Evolutionary conservation across 2,113 vertebrate genomes (phyloP).

Genomic region (Emydura subglobosa): DNA sequence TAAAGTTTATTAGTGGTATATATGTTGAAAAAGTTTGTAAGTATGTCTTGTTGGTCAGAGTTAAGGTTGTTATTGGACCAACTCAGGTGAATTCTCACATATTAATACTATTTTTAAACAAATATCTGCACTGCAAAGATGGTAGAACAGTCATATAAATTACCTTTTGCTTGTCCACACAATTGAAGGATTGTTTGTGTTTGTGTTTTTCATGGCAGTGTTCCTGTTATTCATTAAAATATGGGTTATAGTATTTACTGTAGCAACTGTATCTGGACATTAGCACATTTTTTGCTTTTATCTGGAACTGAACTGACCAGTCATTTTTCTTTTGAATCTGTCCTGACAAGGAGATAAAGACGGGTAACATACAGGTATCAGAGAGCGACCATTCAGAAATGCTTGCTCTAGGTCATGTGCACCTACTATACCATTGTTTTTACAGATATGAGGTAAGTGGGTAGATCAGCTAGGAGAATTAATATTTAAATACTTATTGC

Average conservation of each 20-base stretch:
- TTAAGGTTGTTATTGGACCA: slow-evolving; percentile 15
- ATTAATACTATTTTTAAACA: not conserved
- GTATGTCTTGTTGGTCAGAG: not conserved
- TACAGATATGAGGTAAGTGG: not conserved
- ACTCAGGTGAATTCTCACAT: not conserved
- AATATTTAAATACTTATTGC: not conserved
- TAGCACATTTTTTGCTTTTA: not conserved
- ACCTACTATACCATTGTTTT: not conserved
- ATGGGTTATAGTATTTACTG: not conserved
- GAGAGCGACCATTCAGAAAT: not conserved
- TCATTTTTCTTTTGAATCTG: not conserved
- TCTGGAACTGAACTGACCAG: not conserved
- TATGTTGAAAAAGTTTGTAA: not conserved
- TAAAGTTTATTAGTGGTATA: not conserved
- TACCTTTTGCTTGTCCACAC: not conserved
- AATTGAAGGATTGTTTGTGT: not conserved
- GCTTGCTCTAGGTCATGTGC: not conserved
- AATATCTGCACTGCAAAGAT: not conserved
- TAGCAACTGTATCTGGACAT: not conserved
- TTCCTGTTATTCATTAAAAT: not conserved
- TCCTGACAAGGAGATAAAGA: not conserved
- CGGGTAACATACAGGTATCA: not conserved
- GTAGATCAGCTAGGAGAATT: not conserved
- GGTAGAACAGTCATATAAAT: not conserved
- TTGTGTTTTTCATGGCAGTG: not conserved